Evolutionary conservation across 1,140 invertebrate genomes (phyloP).

Genomic region (Macrotrachela quadricornifera): DNA sequence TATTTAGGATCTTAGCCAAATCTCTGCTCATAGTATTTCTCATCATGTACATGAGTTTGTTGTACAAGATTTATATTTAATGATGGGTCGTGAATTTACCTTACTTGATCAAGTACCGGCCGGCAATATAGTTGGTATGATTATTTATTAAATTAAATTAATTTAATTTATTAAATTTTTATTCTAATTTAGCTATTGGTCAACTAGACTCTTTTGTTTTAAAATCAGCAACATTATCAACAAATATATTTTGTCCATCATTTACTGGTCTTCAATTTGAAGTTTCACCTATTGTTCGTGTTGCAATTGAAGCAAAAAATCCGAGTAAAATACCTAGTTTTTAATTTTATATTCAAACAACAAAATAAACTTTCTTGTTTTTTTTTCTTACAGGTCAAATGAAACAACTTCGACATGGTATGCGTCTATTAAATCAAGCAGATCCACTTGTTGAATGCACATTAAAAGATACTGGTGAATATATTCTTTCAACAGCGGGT

Average conservation of each 20-base stretch:
- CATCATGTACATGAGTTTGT: slow-evolving; percentile 39
- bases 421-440: slow-evolving; percentile 64
- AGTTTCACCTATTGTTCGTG: slow-evolving; percentile 65
- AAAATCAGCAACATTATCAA: slow-evolving; percentile 73
- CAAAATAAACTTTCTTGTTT: slow-evolving; percentile 11
- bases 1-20: slow-evolving; percentile 25
- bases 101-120: slow-evolving; percentile 52
- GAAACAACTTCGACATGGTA: slow-evolving; percentile 51
- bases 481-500: slow-evolving; percentile 81
- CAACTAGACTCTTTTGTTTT: slow-evolving; percentile 62
- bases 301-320: slow-evolving; percentile 72
- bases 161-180: too few species aligned
- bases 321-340: too few species aligned
- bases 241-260: slow-evolving; percentile 56
- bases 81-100: slow-evolving; percentile 81
- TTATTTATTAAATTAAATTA: neutral
- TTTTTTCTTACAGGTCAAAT: slow-evolving; percentile 38
- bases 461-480: slow-evolving; percentile 77
- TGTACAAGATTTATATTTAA: slow-evolving; percentile 54
- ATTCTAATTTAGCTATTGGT: slow-evolving; percentile 45
- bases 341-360: too few species aligned
- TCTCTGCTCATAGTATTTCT: slow-evolving; percentile 32
- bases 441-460: slow-evolving; percentile 72
- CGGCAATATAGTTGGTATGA: slow-evolving; percentile 59
- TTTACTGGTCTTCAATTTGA: slow-evolving; percentile 62